A percentile compares a stretch with the other conserved stretches of the same genome.
Conservation (phyloP, 2,113 vertebrate species). For the Sapayoa aenigma region DNA sequence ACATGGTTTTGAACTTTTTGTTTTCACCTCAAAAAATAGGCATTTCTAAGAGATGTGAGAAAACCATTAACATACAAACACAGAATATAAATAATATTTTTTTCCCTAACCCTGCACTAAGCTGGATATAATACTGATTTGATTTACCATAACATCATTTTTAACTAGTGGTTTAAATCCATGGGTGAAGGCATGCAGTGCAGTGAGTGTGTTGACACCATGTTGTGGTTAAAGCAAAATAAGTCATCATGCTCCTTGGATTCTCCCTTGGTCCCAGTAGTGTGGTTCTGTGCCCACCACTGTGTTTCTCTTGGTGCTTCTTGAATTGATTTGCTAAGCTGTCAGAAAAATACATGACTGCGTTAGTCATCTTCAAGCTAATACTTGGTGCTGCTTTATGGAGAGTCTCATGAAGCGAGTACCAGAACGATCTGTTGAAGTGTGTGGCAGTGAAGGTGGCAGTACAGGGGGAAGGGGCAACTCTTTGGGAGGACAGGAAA, state of each 20-base stretch:
- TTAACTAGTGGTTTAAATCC: not conserved
- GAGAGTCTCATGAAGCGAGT: not conserved
- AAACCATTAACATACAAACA: not conserved
- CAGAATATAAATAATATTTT: not conserved
- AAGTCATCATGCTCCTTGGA: fast-evolving
- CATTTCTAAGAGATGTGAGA: not conserved
- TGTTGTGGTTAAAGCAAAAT: not conserved
- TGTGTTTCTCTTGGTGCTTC: not conserved
- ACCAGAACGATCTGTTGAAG: fast-evolving
- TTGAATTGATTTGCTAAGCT: not conserved
- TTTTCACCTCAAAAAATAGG: not conserved
- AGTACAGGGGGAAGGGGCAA: not conserved
- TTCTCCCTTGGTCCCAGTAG: not conserved
- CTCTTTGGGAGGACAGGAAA: not conserved
- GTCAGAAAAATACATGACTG: not conserved
- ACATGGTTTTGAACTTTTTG: not conserved
- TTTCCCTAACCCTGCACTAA: not conserved
- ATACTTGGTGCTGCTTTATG: not conserved
- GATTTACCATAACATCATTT: not conserved
- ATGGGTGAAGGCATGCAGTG: not conserved
- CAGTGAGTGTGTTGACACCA: fast-evolving
- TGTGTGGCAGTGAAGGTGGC: not conserved
- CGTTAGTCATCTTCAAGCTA: not conserved
- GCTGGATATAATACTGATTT: not conserved
- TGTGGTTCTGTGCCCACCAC: not conserved